phyloP scores from a whole-genome alignment of 2,888 invertebrate genomes.

The Oscheius sp. region DNA sequence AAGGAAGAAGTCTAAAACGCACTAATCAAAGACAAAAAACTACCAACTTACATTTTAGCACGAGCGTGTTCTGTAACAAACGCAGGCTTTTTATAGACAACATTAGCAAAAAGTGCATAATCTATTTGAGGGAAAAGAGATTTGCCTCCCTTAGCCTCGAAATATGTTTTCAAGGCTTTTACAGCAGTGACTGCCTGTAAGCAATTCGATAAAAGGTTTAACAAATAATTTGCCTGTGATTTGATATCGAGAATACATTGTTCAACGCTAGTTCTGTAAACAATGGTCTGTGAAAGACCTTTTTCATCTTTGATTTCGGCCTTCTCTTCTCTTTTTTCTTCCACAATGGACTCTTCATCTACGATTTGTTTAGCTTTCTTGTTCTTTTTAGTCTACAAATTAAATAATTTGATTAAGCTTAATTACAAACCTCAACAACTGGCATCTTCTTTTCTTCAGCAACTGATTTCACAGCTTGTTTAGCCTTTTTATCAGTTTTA shows the following conservation, averaged over 20 bases:
- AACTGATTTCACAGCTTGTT: background rate
- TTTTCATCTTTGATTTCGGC: slow-evolving; percentile 15
- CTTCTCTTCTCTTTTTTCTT: slow-evolving; percentile 10
- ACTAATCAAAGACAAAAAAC: background rate
- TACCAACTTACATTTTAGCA: slow-evolving; percentile 38
- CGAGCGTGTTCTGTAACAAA: slow-evolving; percentile 34
- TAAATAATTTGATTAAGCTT: background rate
- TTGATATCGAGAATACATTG: slow-evolving; percentile 22
- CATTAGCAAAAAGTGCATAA: slow-evolving; percentile 43
- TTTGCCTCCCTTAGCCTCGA: slow-evolving; percentile 44
- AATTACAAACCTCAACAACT: too few relatives aligned
- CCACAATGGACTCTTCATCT: background rate
- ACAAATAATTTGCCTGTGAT: slow-evolving; percentile 13
- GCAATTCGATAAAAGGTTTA: too few relatives aligned
- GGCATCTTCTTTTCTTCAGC: background rate
- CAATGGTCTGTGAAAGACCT: too few relatives aligned
- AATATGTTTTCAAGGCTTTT: slow-evolving; percentile 44
- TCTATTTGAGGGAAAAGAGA: slow-evolving; percentile 63
- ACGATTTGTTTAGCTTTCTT: background rate
- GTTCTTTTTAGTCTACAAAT: background rate
- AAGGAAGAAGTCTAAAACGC: slow-evolving; percentile 56
- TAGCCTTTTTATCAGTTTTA: background rate
- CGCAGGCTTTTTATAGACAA: slow-evolving; percentile 59
- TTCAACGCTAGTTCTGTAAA: background rate
- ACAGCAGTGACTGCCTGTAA: slow-evolving; percentile 43